Percentiles rank a stretch among this genome's conserved stretches.
Conservation (phyloP, 2,797 vertebrate species). For the Atherinosoma microstoma region DNA sequence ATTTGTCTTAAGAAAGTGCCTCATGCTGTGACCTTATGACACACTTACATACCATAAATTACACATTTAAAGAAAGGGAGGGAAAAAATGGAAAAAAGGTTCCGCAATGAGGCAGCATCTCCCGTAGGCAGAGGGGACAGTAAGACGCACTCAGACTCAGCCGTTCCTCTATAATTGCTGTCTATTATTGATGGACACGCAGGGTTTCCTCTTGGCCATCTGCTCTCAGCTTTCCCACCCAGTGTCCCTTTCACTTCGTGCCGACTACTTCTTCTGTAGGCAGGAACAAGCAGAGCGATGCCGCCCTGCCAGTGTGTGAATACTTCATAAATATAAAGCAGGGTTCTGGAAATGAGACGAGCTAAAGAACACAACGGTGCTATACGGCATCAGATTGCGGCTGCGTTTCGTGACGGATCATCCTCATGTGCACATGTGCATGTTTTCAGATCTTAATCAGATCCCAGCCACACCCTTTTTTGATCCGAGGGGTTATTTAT, state of each 20-base stretch:
- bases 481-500: conserved; percentile 49
- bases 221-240: conserved; percentile 68
- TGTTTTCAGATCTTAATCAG: conserved; percentile 57
- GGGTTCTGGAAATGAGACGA: conserved; percentile 22
- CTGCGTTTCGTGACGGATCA: conserved; percentile 40
- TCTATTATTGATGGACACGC: conserved; percentile 80
- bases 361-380: conserved; percentile 35
- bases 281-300: conserved; percentile 53
- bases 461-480: conserved; percentile 50
- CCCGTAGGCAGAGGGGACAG: conserved; percentile 60
- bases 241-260: conserved; percentile 47
- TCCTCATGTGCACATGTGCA: conserved; percentile 15
- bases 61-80: not conserved
- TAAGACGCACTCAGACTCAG: conserved; percentile 16
- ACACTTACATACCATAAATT: too few species aligned
- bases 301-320: conserved; percentile 60
- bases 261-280: conserved; percentile 40
- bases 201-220: conserved; percentile 76
- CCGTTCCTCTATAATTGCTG: conserved; percentile 53
- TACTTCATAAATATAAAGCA: conserved; percentile 59
- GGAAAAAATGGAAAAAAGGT: conserved; percentile 23
- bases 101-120: conserved; percentile 56
- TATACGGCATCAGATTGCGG: conserved; percentile 18
- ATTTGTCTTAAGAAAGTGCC: not conserved
- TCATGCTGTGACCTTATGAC: conserved; percentile 3